phyloP scores from a whole-genome alignment of 2,797 vertebrate species.

The Tragelaphus oryx region DNA sequence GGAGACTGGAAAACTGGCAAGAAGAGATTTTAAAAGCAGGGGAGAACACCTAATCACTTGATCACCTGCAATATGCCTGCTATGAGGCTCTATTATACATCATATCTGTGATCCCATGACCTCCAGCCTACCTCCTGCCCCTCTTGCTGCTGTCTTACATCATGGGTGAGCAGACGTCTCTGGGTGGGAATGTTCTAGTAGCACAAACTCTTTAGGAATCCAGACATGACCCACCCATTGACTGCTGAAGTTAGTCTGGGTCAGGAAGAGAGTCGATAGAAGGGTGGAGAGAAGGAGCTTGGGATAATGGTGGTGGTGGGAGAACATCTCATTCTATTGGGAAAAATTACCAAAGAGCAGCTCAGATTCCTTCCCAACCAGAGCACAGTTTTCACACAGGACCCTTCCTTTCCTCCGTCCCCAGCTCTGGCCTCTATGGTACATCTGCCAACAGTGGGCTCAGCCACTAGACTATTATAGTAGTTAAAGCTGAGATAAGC shows the following conservation, averaged over 20 bases:
- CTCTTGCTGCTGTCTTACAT: background rate
- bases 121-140: background rate
- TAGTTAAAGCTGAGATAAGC: background rate
- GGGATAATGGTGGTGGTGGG: background rate
- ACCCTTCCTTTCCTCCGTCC: background rate
- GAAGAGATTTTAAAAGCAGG: background rate
- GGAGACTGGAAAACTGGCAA: background rate
- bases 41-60: background rate
- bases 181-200: slow-evolving; percentile 16
- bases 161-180: background rate
- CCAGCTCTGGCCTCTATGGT: background rate
- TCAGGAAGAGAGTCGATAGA: background rate
- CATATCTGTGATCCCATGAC: background rate
- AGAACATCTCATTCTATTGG: background rate
- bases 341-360: background rate
- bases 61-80: background rate
- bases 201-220: slow-evolving; percentile 56
- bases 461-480: background rate
- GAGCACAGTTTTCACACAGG: background rate
- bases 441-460: background rate
- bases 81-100: background rate
- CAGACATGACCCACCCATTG: slow-evolving; percentile 44
- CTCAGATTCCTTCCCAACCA: background rate
- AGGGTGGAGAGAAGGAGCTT: background rate
- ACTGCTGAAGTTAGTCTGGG: slow-evolving; percentile 7